These are phyloP conservation scores for Myanophis thanlyinensis DNA, from an alignment of 2,113 vertebrate genomes.

Conservation along the genomic window DNA sequence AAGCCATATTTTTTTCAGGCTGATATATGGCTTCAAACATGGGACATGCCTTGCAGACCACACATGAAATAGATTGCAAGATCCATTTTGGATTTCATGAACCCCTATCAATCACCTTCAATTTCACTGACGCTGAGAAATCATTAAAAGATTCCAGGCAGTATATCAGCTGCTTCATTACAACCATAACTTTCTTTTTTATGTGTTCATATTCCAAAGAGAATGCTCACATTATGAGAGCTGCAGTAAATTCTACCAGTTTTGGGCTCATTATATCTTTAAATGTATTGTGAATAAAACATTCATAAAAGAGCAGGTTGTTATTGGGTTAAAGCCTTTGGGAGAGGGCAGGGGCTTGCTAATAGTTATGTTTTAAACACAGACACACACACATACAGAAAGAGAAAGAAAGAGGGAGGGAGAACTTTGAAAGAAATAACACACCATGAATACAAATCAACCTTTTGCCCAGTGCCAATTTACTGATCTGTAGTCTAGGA, in stretches of 20 bases:
- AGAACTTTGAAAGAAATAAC: constrained; percentile 51
- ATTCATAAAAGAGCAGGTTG: background rate
- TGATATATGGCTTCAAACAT: background rate
- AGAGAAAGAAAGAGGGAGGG: background rate
- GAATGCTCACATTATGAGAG: constrained; percentile 23
- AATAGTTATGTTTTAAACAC: constrained; percentile 37
- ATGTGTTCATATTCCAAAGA: constrained; percentile 31
- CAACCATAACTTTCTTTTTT: background rate
- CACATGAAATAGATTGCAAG: background rate
- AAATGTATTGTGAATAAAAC: background rate
- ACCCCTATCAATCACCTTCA: background rate
- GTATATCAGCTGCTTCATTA: background rate
- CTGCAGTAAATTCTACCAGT: constrained; percentile 1
- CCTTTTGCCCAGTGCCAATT: constrained; percentile 57
- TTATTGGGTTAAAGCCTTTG: background rate
- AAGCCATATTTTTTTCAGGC: background rate
- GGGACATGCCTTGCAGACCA: background rate
- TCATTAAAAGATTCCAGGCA: background rate
- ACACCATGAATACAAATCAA: constrained; percentile 65
- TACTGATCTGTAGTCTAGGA: constrained; percentile 67
- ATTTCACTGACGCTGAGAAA: background rate
- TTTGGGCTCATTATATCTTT: constrained; percentile 27
- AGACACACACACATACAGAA: background rate
- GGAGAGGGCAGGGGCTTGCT: background rate
- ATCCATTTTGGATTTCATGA: background rate